A percentile compares a stretch with the other conserved stretches of the same genome.
These are phyloP conservation scores for Diplodus puntazzo DNA, from an alignment of 2,797 vertebrate species.

Conservation along the genomic window DNA sequence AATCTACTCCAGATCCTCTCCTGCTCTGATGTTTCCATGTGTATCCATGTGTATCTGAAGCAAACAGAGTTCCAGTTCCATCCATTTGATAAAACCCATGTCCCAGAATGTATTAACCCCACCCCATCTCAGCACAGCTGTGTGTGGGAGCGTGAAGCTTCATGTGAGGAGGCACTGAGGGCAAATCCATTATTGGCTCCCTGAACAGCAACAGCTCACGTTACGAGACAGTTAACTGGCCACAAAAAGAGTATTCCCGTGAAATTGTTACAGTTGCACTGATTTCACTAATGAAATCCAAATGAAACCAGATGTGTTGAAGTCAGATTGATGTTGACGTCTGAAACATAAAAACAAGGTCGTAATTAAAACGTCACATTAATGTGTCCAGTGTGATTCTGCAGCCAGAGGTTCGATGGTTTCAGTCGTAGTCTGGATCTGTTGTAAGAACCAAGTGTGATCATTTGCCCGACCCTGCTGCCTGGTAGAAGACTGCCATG, in stretches of 20 bases:
- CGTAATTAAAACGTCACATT: too few species aligned
- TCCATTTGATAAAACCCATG: constrained; percentile 57
- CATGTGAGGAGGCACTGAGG: constrained; percentile 71
- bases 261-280: neutral
- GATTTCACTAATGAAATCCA: too few species aligned
- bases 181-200: constrained; percentile 73
- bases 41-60: constrained; percentile 55
- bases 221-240: neutral
- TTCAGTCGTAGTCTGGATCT: neutral
- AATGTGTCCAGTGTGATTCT: neutral
- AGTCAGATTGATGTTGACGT: neutral
- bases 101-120: constrained; percentile 56
- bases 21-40: constrained; percentile 45
- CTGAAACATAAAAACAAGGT: neutral
- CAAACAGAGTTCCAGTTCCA: constrained; percentile 60
- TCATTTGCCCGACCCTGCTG: constrained; percentile 75
- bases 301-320: neutral
- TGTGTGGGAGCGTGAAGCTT: constrained; percentile 35
- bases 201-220: neutral
- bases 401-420: neutral
- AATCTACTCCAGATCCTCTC: constrained; percentile 78
- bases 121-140: constrained; percentile 58
- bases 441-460: constrained; percentile 60
- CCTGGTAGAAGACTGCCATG: constrained; percentile 41
- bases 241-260: too few species aligned